Percentiles rank a stretch among this genome's conserved stretches.
phyloP scores from a whole-genome alignment of 2,888 invertebrate species.

The Eucera pruinosa region DNA sequence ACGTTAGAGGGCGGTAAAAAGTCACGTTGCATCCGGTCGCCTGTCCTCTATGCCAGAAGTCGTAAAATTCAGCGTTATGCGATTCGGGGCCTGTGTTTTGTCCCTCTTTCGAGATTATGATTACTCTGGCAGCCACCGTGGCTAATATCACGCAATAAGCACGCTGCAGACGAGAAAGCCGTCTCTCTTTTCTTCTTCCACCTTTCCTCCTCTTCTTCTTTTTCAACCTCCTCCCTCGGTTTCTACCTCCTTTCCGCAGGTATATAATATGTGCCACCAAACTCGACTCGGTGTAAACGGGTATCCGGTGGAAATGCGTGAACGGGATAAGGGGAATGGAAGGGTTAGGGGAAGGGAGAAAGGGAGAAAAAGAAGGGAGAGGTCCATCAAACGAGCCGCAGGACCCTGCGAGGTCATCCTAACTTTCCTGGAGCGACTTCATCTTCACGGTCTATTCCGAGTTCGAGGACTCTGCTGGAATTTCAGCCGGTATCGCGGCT shows the following conservation, averaged over 20 bases:
- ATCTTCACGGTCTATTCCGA: slow-evolving; percentile 67
- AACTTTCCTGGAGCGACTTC: slow-evolving; percentile 71
- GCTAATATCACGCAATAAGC: slow-evolving; percentile 82
- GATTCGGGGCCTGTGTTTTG: slow-evolving; percentile 80
- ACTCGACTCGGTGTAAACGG: slow-evolving; percentile 71
- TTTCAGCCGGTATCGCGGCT: slow-evolving; percentile 29
- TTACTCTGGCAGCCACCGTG: slow-evolving; percentile 79
- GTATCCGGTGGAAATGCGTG: slow-evolving; percentile 74
- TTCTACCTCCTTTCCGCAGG: slow-evolving; percentile 58
- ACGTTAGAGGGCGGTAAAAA: slow-evolving; percentile 74
- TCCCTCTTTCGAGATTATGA: slow-evolving; percentile 80
- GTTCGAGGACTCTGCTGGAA: slow-evolving; percentile 52
- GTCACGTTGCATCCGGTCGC: slow-evolving; percentile 76
- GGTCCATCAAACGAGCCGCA: slow-evolving; percentile 77
- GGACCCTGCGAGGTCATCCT: slow-evolving; percentile 65
- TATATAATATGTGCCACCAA: slow-evolving; percentile 75
- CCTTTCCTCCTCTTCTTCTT: slow-evolving; percentile 35
- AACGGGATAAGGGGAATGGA: slow-evolving; percentile 19
- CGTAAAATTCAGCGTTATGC: slow-evolving; percentile 80
- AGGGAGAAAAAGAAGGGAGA: slow-evolving; percentile 3
- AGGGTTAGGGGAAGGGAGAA: slow-evolving; percentile 12
- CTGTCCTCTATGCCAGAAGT: slow-evolving; percentile 71
- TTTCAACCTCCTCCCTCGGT: slow-evolving; percentile 39
- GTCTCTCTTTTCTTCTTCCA: slow-evolving; percentile 33
- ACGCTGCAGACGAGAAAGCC: slow-evolving; percentile 64